Base-by-base conservation (phyloP, 2,113 vertebrate species). In the Chlorodrepanis virens region DNA sequence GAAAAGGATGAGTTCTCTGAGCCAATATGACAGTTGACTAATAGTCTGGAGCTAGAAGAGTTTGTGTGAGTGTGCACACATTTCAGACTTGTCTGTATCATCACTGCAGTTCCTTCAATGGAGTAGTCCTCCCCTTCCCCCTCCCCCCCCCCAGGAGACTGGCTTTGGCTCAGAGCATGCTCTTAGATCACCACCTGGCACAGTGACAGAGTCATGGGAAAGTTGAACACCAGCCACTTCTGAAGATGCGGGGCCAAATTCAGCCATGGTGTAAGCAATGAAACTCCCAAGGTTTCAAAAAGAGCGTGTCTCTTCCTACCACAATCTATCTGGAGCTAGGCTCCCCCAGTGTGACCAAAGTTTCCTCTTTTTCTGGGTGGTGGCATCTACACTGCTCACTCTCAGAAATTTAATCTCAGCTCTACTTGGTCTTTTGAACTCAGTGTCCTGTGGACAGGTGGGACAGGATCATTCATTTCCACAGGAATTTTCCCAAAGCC, bases 141-240 rank as follows among this genome's bases (percentile, higher is more conserved):
- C 56, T 35, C 31, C 56, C 33, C 50, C 60, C 27, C 42, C 6
- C 10, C 61, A 86, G 70, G 69, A 96, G 91, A 67, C 42, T 61
- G 81, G 40, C 88, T 93, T 95, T 96, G 94, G 96, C 94, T 97
- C 93, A 28, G 57, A 65, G 54, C 14, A 3, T 37, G 57, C 64
- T 95, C 93, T 97, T 93, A 97, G 93, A 94, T 97, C 96, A 96
- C 92, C 70, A 65, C 45, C 95, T 97, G 95, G 96, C 96, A 96
- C 83, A 76, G 70, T 79, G 97, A 96, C 97, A 97, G 72, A 94
- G 92, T 87, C 96, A 97, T 91, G 97, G 96, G 96, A 96, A 97
- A 97, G 76, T 81, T 97, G 96, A 97, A 96, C 63, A 91, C 28
- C 67, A 82, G 92, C 95, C 96, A 95, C 87, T 93, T 95, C 91